Base-by-base conservation (phyloP, 2,797 vertebrate species). In the Scolopax rusticola region DNA sequence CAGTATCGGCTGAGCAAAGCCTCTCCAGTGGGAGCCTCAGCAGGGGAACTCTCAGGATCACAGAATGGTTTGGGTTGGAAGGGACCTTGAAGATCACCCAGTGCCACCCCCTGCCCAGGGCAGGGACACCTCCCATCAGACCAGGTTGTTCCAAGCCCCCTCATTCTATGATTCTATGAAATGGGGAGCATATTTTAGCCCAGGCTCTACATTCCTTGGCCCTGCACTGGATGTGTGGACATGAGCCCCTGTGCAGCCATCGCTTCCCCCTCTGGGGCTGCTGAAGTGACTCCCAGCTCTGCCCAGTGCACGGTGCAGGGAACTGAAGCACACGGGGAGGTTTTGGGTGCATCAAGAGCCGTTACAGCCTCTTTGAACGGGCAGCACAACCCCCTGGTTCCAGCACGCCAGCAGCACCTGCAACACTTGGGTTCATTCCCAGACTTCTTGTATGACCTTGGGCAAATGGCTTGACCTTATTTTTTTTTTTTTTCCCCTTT, bases 201-300 rank as follows among this genome's bases (percentile, higher is more conserved):
- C 41, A n/a, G 19, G 12, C 9, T 57, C 14, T 32, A 0, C 0
- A 5, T 33, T 61, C 81, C 33, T 48, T 38, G 36, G 47, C 33
- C 47, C 80, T 36, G 9, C 21, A 6, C 2, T 1, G 3, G n/a
- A 9, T 6, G 10, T 3, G 3, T 1, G 2, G 50, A 41, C 23
- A 76, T 36, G 51, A 79, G 16, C 12, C 3, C 2, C 50, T 17
- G 51, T 2, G 4, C 24, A 28, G 38, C 56, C 15, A 5, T 2
- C 0, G 1, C 23, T 32, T 38, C 20, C 18, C 43, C 25, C 65
- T 59, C 65, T 30, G 73, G 74, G 4, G 16, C 6, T 64, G 60
- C 61, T 27, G 61, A 20, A 0, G 18, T 0, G 50, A 23, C 30
- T 12, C n/a, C 30, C 60, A 33, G 47, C 60, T 41, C 48, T 73